Evolutionary conservation across 64 coral and sea anemone species (phyloP), one percentile per base, ranked within the genome.

Genomic region (Stichodactyla helianthus): DNA sequence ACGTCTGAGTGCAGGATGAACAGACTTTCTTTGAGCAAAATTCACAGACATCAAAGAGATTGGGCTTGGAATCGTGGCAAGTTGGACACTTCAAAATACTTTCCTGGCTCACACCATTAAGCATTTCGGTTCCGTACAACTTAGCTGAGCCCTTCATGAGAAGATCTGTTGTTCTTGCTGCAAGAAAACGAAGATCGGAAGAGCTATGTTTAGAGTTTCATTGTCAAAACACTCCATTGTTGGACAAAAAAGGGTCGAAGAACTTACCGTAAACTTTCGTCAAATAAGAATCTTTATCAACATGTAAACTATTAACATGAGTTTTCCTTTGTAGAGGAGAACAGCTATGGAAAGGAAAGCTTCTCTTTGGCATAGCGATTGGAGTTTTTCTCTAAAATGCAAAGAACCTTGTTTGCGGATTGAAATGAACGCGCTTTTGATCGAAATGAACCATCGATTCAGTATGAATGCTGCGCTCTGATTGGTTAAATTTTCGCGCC

Each of bases 251-350:
- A 26, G 59, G 6, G 17, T 53, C 51, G 17, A n/a, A 71, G 53
- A 59, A 52, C 10, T 59, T 84, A 99, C 97, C 93, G 82, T 99
- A 99, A 91, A 99, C 88, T 85, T 87, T 84, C 15, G 82, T 26
- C 88, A 93, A 88, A 71, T 93, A 28, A 54, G 89, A 71, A 25
- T 88, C 79, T 55, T 89, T 93, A 19, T 92, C 84, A 2, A 99
- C 68, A 35, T 95, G 90, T 82, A 78, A 79, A 51, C 70, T 79
- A 52, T 89, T 85, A 15, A 99, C 65, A 54, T 95, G 93, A 44
- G 91, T 99, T 83, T 99, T 99, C 76, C 93, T 83, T 76, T 92
- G 97, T 6, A 92, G 88, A 64, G 93, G 88, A 28, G 93, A 92
- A 82, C 77, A 61, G 83, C 56, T 76, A 22, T 99, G 84, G 52